phyloP scores from a whole-genome alignment of 1,140 invertebrate genomes.

The Aphelinus certus region DNA sequence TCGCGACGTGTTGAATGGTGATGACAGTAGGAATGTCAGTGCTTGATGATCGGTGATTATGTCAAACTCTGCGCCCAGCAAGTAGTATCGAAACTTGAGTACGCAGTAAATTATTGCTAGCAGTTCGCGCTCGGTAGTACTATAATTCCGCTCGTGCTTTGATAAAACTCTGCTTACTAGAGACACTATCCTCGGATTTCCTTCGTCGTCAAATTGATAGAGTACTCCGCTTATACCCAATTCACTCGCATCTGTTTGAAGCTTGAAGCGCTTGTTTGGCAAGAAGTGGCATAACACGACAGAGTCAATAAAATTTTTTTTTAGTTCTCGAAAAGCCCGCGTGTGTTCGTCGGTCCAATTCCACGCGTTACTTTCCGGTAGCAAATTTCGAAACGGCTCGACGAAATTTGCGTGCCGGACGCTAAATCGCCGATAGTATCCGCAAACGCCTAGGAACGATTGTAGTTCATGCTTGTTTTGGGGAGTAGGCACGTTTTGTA shows the following conservation, averaged over 20 bases:
- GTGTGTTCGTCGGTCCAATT: constrained; percentile 35
- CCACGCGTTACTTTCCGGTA: constrained; percentile 35
- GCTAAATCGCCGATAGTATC: constrained; percentile 40
- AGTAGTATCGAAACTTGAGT: constrained; percentile 50
- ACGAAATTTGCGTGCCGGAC: constrained; percentile 32
- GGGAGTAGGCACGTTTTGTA: constrained; percentile 35
- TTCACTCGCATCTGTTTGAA: constrained; percentile 43
- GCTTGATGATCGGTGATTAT: constrained; percentile 65
- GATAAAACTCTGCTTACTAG: constrained; percentile 39
- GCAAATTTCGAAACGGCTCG: constrained; percentile 39
- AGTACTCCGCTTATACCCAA: constrained; percentile 38
- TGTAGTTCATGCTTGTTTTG: constrained; percentile 40
- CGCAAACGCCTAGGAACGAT: constrained; percentile 37
- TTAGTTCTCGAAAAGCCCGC: constrained; percentile 29
- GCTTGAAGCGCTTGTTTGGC: background rate
- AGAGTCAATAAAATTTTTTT: constrained; percentile 36
- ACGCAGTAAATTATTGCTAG: constrained; percentile 51
- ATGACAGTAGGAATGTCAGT: constrained; percentile 58
- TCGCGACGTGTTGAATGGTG: constrained; percentile 55
- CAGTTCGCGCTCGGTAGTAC: constrained; percentile 53
- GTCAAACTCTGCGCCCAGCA: constrained; percentile 39
- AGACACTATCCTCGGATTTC: constrained; percentile 30
- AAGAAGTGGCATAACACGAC: constrained; percentile 28
- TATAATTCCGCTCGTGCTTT: constrained; percentile 41
- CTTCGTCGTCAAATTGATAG: constrained; percentile 37